Evolutionary conservation across 1,140 invertebrate species (phyloP).

Genomic region (Glomeris maerens): DNA sequence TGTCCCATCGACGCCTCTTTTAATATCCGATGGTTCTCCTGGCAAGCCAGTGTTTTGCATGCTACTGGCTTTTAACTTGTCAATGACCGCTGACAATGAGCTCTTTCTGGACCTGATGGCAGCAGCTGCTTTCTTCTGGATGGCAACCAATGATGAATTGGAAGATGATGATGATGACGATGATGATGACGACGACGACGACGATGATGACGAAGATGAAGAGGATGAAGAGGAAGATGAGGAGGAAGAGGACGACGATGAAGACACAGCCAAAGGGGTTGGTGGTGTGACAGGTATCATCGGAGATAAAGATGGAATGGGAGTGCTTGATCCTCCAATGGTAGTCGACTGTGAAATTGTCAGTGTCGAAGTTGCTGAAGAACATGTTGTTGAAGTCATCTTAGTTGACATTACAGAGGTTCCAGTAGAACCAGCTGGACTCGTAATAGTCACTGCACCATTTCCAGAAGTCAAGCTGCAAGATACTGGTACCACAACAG

Average conservation of each 20-base stretch:
- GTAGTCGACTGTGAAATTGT: no score
- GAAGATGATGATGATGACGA: conserved; percentile 13
- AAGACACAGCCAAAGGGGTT: not conserved
- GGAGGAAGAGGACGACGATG: not conserved
- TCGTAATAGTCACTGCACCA: conserved; percentile 12
- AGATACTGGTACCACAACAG: no score
- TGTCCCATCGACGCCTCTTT: not conserved
- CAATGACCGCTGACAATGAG: conserved; percentile 67
- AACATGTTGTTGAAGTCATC: conserved; percentile 13
- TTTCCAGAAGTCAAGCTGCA: conserved; percentile 3
- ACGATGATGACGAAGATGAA: conserved; percentile 11
- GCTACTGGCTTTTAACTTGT: conserved; percentile 47
- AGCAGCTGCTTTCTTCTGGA: conserved; percentile 11
- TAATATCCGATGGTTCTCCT: conserved; percentile 1
- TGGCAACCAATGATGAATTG: conserved; percentile 1
- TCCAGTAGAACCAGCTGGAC: conserved; percentile 14
- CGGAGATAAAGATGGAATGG: no score
- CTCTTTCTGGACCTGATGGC: conserved; percentile 45
- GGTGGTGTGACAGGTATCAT: not conserved
- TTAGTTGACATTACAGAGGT: conserved; percentile 17
- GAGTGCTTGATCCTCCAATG: no score
- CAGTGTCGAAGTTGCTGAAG: no score
- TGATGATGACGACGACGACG: conserved; percentile 7
- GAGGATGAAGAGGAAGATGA: conserved; percentile 16
- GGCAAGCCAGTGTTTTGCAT: conserved; percentile 1